These are phyloP conservation scores for Chinchilla lanigera DNA, from an alignment of 2,113 vertebrate genomes.

Conservation along the genomic window DNA sequence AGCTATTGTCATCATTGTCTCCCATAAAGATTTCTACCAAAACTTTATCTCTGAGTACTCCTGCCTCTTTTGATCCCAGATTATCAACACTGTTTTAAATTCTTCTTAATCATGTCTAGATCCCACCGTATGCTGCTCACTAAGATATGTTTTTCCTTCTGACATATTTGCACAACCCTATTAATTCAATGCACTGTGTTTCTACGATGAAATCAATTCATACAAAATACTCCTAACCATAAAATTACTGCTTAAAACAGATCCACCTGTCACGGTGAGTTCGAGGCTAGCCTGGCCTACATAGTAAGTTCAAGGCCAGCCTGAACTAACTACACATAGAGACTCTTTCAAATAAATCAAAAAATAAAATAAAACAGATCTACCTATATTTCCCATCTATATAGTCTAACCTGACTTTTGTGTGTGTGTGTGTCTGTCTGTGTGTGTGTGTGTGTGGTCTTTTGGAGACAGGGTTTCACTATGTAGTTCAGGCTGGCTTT, in stretches of 20 bases:
- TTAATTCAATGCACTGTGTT: slow-evolving; percentile 23
- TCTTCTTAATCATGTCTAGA: not conserved
- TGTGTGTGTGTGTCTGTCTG: not conserved
- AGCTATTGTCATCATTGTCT: not conserved
- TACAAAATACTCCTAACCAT: slow-evolving; percentile 24
- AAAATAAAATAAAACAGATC: not conserved
- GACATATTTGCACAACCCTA: slow-evolving; percentile 37
- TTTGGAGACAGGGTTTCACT: too few relatives aligned
- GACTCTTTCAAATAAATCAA: not conserved
- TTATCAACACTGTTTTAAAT: not conserved
- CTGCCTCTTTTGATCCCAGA: not conserved
- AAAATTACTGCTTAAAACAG: not conserved
- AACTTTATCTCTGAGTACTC: not conserved
- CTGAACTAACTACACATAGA: not conserved
- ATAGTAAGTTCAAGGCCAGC: not conserved
- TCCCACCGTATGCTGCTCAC: not conserved
- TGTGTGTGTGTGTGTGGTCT: too few relatives aligned
- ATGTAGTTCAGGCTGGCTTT: too few relatives aligned
- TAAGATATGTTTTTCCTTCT: slow-evolving; percentile 4
- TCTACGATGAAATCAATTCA: slow-evolving; percentile 42
- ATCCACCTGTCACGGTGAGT: not conserved
- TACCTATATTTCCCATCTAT: not conserved
- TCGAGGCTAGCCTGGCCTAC: not conserved
- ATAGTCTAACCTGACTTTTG: slow-evolving; percentile 16
- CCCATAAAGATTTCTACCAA: not conserved